Conservation (phyloP, 2,797 vertebrate genomes). For the Lophotriccus pileatus region DNA sequence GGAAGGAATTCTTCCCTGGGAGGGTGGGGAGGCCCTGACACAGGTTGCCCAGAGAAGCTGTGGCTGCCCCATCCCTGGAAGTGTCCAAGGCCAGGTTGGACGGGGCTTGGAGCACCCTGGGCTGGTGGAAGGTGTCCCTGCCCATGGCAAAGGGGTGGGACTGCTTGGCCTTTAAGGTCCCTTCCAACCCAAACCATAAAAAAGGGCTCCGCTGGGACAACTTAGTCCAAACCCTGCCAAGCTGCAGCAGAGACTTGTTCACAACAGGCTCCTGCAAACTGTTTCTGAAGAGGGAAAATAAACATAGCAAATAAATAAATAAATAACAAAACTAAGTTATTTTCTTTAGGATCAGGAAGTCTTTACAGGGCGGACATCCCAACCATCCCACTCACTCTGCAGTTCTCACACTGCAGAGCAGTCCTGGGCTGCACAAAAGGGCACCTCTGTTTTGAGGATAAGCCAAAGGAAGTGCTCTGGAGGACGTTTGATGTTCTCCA, state of each 20-base stretch:
- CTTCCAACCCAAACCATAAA: background rate
- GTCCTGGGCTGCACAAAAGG: background rate
- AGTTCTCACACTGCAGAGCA: background rate
- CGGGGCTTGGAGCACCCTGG: background rate
- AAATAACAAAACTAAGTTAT: background rate
- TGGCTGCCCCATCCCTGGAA: background rate
- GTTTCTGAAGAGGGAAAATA: background rate
- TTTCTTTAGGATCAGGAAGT: background rate
- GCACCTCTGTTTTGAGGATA: background rate
- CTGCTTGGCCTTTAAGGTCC: accelerated
- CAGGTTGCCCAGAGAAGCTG: background rate
- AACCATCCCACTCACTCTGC: background rate
- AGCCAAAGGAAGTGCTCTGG: background rate
- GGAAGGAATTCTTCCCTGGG: too few relatives aligned
- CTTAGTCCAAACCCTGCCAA: accelerated
- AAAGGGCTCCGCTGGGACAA: background rate
- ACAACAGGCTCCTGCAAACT: background rate
- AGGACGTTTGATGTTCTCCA: background rate
- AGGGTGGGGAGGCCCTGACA: background rate
- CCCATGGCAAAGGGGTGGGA: too few relatives aligned
- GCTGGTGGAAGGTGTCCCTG: background rate
- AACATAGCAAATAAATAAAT: background rate
- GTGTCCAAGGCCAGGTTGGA: background rate
- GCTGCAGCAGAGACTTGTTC: background rate
- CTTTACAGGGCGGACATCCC: background rate